These are phyloP conservation scores for Staurois parvus DNA, from an alignment of 2,797 vertebrate species.

Conservation along the genomic window DNA sequence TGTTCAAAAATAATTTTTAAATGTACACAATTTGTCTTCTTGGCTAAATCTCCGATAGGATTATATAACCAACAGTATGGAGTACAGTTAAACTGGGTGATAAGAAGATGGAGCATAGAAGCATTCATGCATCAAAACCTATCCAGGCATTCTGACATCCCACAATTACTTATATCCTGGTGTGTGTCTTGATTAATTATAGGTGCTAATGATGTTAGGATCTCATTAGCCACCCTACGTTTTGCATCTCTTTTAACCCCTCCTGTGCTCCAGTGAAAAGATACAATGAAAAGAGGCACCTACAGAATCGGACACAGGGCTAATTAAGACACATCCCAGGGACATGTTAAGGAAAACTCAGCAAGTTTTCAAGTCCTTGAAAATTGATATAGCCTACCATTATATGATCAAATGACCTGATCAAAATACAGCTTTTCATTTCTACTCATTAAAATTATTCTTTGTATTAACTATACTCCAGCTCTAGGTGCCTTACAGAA, in stretches of 20 bases:
- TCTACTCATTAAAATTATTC: background rate
- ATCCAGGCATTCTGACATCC: conserved; percentile 56
- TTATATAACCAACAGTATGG: conserved; percentile 29
- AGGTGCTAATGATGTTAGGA: conserved; percentile 57
- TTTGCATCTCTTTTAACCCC: conserved; percentile 42
- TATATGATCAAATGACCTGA: background rate
- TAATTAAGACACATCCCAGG: background rate
- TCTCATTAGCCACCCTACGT: conserved; percentile 53
- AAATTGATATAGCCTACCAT: background rate
- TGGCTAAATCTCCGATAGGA: background rate
- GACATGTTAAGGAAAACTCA: background rate
- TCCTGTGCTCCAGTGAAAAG: conserved; percentile 14
- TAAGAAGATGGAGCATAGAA: conserved; percentile 28
- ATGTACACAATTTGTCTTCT: conserved; percentile 36
- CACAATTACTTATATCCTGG: conserved; percentile 60
- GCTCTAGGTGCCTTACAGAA: background rate
- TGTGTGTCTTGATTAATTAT: conserved; percentile 61
- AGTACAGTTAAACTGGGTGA: conserved; percentile 32
- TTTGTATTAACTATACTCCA: background rate
- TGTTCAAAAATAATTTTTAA: conserved; percentile 25
- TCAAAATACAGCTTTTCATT: background rate
- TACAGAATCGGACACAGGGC: conserved; percentile 7
- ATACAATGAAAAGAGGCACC: conserved; percentile 12
- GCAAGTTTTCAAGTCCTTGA: background rate
- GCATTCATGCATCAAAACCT: conserved; percentile 53